Conservation (phyloP, 2,113 vertebrate genomes). For the Lamprotornis superbus region DNA sequence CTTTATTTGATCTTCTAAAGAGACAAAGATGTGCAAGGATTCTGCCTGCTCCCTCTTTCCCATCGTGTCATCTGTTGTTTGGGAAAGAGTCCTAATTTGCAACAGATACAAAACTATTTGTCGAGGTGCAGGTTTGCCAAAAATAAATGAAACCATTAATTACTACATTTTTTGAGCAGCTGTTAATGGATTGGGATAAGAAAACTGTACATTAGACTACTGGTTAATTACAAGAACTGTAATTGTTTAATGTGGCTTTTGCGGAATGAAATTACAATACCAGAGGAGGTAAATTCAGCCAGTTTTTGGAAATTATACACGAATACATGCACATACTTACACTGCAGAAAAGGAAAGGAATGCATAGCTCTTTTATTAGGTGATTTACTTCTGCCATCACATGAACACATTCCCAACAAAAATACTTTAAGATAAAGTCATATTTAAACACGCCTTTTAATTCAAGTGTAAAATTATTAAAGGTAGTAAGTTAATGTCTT, state of each 20-base stretch:
- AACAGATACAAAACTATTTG: slow-evolving; percentile 76
- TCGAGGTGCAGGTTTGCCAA: slow-evolving; percentile 77
- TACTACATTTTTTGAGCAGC: slow-evolving; percentile 80
- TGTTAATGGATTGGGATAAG: slow-evolving; percentile 76
- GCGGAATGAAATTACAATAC: slow-evolving; percentile 38
- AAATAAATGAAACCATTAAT: slow-evolving; percentile 86
- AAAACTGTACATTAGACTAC: slow-evolving; percentile 72
- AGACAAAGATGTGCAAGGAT: slow-evolving; percentile 63
- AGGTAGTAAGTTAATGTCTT: slow-evolving; percentile 9
- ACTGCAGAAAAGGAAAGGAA: not conserved
- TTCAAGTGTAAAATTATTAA: slow-evolving; percentile 30
- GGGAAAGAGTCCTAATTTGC: slow-evolving; percentile 77
- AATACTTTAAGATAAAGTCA: not conserved
- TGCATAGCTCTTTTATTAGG: not conserved
- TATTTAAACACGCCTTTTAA: not conserved
- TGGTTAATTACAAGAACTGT: slow-evolving; percentile 65
- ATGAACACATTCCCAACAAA: not conserved
- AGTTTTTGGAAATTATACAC: slow-evolving; percentile 8
- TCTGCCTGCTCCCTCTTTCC: slow-evolving; percentile 51
- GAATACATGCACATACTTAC: not conserved
- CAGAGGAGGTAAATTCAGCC: slow-evolving; percentile 41
- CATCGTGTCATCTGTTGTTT: slow-evolving; percentile 72
- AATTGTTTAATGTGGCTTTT: slow-evolving; percentile 67
- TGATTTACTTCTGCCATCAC: not conserved
- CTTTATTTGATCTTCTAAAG: slow-evolving; percentile 72